These are phyloP conservation scores for Prenolepis imparis DNA, from an alignment of 2,888 invertebrate species.

Conservation along the genomic window DNA sequence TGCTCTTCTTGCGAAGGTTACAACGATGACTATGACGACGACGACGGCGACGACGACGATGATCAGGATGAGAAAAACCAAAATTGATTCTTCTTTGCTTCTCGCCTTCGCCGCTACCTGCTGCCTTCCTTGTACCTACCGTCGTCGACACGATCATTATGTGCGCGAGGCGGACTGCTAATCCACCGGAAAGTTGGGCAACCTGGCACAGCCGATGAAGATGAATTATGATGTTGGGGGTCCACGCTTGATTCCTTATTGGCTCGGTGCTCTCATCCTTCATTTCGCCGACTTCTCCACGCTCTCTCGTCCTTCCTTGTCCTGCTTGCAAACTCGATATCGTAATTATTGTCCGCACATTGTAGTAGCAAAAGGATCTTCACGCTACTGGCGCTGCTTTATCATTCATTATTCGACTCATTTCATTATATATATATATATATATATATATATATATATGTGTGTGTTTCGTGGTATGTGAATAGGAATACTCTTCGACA, in stretches of 20 bases:
- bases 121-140: conserved; percentile 49
- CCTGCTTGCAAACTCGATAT: conserved; percentile 52
- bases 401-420: conserved; percentile 39
- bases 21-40: conserved; percentile 70
- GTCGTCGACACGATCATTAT: conserved; percentile 58
- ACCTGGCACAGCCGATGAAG: conserved; percentile 42
- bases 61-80: conserved; percentile 77
- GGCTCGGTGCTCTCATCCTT: conserved; percentile 46
- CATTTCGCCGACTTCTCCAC: conserved; percentile 61
- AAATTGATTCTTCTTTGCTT: conserved; percentile 83
- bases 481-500: conserved; percentile 10
- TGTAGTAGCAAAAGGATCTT: conserved; percentile 45
- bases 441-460: too few species aligned
- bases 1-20: conserved; percentile 57
- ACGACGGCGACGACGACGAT: conserved; percentile 74
- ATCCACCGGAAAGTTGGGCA: conserved; percentile 62
- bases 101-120: conserved; percentile 58
- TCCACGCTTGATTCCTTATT: conserved; percentile 44
- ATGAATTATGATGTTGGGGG: conserved; percentile 61
- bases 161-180: conserved; percentile 58
- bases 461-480: neutral
- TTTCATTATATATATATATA: conserved; percentile 25
- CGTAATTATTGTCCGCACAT: conserved; percentile 54
- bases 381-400: conserved; percentile 39
- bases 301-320: conserved; percentile 52